These are phyloP conservation scores for Phasianus colchicus DNA, from an alignment of 2,113 vertebrate species.

Conservation along the genomic window DNA sequence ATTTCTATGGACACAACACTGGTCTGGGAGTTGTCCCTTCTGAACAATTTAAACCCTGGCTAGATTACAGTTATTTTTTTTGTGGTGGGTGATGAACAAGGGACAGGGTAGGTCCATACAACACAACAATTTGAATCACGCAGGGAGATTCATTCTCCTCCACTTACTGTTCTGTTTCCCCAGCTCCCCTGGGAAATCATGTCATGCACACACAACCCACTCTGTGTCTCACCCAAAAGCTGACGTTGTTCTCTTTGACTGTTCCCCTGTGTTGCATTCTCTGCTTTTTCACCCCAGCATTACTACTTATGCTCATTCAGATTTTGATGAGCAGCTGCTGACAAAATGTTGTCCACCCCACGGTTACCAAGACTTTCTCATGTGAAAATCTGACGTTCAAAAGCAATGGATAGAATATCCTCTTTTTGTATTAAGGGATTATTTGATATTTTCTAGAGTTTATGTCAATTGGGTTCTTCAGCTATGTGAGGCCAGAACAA, in stretches of 20 bases:
- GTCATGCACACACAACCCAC: not conserved
- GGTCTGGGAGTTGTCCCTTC: not conserved
- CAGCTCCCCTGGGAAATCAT: not conserved
- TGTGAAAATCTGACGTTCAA: not conserved
- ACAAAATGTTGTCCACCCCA: not conserved
- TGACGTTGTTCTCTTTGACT: not conserved
- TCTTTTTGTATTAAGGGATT: not conserved
- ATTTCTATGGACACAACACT: rapidly evolving
- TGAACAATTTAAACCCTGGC: not conserved
- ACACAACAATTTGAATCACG: not conserved
- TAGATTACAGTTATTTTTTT: not conserved
- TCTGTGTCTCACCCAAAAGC: not conserved
- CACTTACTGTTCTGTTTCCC: not conserved
- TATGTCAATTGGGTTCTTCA: not conserved
- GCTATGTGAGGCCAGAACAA: not conserved
- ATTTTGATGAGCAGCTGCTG: not conserved
- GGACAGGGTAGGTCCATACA: no score
- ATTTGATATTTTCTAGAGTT: not conserved
- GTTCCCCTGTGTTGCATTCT: not conserved
- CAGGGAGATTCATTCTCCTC: not conserved
- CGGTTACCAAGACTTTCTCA: not conserved
- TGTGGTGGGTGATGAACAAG: not conserved
- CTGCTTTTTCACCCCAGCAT: not conserved
- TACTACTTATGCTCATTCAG: not conserved
- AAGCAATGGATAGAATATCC: not conserved